Conservation (phyloP, 2,888 invertebrate genomes). For the Sesia apiformis region DNA sequence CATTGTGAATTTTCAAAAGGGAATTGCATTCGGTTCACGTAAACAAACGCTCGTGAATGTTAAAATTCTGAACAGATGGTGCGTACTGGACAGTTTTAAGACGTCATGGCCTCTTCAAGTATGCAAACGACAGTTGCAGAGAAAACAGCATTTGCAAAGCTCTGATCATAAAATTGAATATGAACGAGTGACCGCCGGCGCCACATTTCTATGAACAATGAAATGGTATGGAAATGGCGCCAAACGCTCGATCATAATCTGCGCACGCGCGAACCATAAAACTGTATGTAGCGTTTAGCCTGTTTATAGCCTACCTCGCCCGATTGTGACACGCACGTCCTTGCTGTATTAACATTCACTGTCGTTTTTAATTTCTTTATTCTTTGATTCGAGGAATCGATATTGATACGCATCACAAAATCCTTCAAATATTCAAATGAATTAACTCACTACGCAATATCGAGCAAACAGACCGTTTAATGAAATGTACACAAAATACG, state of each 20-base stretch:
- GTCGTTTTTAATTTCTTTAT: too few relatives aligned
- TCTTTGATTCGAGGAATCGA: too few relatives aligned
- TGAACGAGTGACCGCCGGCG: slow-evolving; percentile 52
- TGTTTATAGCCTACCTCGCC: background rate
- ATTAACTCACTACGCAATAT: too few relatives aligned
- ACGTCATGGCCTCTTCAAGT: slow-evolving; percentile 32
- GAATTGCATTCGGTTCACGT: background rate
- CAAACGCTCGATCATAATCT: slow-evolving; percentile 53
- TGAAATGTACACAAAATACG: too few relatives aligned
- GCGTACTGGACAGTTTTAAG: slow-evolving; percentile 18
- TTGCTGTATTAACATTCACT: slow-evolving; percentile 17
- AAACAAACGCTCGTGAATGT: slow-evolving; percentile 22
- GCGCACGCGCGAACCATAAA: slow-evolving; percentile 32
- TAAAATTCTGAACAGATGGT: slow-evolving; percentile 43
- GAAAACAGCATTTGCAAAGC: slow-evolving; percentile 47
- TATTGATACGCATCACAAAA: too few relatives aligned
- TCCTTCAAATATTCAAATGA: too few relatives aligned
- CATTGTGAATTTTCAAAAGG: background rate
- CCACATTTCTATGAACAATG: slow-evolving; percentile 69
- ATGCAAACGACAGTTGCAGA: slow-evolving; percentile 29
- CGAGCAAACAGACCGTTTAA: too few relatives aligned
- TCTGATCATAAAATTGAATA: slow-evolving; percentile 60
- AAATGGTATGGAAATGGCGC: slow-evolving; percentile 62
- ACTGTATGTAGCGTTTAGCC: slow-evolving; percentile 16
- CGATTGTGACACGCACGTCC: slow-evolving; percentile 22